phyloP scores from a whole-genome alignment of 2,113 vertebrate species.

The Stercorarius parasiticus region DNA sequence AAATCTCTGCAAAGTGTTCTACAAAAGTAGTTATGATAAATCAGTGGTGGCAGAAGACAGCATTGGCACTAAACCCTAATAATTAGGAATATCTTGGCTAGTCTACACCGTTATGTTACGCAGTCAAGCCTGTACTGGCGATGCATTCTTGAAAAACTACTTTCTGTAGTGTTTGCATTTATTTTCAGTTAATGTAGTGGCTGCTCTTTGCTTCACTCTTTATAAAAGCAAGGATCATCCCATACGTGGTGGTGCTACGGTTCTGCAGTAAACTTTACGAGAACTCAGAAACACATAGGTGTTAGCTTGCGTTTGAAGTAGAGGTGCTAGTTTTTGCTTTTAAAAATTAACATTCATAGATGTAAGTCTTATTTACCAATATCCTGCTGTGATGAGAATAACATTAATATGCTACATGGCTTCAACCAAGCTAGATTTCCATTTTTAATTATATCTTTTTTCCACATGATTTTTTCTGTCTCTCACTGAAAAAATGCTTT shows the following conservation, averaged over 20 bases:
- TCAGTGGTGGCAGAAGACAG: neutral
- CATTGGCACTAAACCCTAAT: neutral
- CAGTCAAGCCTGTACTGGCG: neutral
- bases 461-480: constrained; percentile 31
- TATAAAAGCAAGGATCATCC: neutral
- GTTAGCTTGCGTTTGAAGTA: neutral
- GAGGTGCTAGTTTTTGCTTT: neutral
- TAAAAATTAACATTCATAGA: constrained; percentile 52
- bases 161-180: neutral
- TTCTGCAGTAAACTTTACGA: neutral
- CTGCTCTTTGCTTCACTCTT: neutral
- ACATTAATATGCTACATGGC: constrained; percentile 13
- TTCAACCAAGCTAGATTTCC: constrained; percentile 12
- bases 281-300: neutral
- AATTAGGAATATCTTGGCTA: neutral
- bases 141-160: neutral
- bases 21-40: neutral
- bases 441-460: constrained; percentile 49
- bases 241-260: neutral
- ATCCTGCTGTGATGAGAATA: constrained; percentile 60
- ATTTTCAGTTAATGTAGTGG: neutral
- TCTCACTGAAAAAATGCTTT: constrained; percentile 29
- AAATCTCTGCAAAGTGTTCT: neutral
- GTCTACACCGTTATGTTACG: neutral
- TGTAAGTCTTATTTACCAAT: constrained; percentile 54